These are phyloP conservation scores for Sebastes hopkinsi DNA, from an alignment of 2,797 vertebrate genomes.

Conservation along the genomic window DNA sequence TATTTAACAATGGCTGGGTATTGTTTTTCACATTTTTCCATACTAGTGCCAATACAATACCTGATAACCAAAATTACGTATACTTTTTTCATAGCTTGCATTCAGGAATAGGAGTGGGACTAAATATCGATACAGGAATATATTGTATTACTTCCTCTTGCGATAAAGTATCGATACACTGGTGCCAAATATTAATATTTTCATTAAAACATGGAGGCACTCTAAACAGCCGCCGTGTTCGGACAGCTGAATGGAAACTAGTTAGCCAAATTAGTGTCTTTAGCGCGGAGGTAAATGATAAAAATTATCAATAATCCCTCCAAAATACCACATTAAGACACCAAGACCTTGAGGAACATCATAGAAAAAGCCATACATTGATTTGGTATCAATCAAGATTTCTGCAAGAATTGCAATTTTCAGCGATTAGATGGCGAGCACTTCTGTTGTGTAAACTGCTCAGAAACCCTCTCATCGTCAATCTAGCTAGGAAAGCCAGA, in stretches of 20 bases:
- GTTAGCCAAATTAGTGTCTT: neutral
- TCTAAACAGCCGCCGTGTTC: neutral
- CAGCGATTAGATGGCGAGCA: too few relatives aligned
- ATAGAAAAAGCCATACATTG: too few relatives aligned
- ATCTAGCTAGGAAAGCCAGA: accelerated
- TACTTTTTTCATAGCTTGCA: neutral
- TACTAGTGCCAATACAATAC: neutral
- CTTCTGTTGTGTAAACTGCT: too few relatives aligned
- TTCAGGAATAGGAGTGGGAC: neutral
- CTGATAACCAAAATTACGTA: neutral
- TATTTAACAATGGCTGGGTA: neutral
- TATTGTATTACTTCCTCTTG: neutral
- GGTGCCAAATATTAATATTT: too few relatives aligned
- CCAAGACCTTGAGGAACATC: too few relatives aligned
- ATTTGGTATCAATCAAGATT: too few relatives aligned
- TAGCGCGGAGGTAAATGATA: neutral
- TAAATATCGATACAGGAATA: neutral
- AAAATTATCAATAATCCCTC: too few relatives aligned
- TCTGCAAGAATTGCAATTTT: too few relatives aligned
- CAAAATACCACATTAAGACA: too few relatives aligned
- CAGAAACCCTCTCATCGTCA: too few relatives aligned
- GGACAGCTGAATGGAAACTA: neutral
- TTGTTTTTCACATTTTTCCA: neutral
- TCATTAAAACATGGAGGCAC: neutral
- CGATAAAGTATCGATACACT: too few relatives aligned